phyloP scores from a whole-genome alignment of 2,797 vertebrate species.

The Trichosurus vulpecula region DNA sequence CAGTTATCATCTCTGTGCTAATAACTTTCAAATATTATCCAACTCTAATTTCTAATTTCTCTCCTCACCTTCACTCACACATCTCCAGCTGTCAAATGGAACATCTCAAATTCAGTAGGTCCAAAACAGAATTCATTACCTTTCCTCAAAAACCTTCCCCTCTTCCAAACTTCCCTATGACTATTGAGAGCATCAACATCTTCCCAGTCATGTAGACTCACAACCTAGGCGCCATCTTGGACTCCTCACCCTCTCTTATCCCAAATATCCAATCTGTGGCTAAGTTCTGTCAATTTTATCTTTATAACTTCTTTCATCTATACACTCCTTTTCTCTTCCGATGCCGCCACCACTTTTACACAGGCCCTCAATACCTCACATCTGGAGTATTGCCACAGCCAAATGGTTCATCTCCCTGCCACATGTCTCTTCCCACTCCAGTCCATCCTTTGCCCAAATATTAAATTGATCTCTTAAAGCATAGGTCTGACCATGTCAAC shows the following conservation, averaged over 20 bases:
- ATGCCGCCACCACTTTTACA: neutral
- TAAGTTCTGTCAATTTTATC: neutral
- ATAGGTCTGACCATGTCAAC: neutral
- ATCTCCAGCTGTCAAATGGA: neutral
- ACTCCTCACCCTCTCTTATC: neutral
- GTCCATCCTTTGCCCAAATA: neutral
- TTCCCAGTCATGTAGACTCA: neutral
- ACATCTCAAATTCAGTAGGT: neutral
- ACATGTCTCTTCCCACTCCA: neutral
- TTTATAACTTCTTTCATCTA: neutral
- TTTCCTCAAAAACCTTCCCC: neutral
- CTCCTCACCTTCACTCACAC: neutral
- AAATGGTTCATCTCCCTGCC: neutral
- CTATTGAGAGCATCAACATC: neutral
- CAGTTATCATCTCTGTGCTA: neutral
- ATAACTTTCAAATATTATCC: neutral
- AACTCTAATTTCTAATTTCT: neutral
- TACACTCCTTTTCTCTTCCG: neutral
- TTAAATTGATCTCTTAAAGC: neutral
- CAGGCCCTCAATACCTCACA: neutral
- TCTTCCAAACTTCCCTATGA: neutral
- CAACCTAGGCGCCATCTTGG: neutral
- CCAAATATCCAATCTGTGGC: neutral
- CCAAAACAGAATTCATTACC: neutral
- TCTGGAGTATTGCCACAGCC: no score